These are phyloP conservation scores for Percina caprodes DNA, from an alignment of 2,113 vertebrate genomes.

Conservation along the genomic window DNA sequence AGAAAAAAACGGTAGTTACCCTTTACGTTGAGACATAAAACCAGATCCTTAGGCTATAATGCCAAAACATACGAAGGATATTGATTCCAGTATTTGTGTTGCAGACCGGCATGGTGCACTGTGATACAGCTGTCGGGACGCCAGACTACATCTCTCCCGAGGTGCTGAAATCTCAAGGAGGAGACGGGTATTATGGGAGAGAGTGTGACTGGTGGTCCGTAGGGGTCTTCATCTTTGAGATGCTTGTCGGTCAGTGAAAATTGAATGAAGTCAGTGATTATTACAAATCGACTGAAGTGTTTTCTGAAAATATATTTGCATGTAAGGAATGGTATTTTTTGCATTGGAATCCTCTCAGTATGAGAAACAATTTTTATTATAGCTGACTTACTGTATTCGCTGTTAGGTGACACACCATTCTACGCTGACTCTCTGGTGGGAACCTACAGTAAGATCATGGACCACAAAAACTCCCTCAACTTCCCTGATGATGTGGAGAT, in stretches of 20 bases:
- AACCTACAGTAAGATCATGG: constrained; percentile 99
- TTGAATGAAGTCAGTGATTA: not conserved
- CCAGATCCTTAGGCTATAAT: not conserved
- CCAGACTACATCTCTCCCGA: constrained; percentile 98
- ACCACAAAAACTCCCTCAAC: constrained; percentile 97
- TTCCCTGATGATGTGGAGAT: constrained; percentile 99
- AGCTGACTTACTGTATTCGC: not conserved
- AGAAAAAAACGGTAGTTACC: not conserved
- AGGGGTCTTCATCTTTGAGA: constrained; percentile 98
- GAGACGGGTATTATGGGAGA: constrained; percentile 96
- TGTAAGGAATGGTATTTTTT: not conserved
- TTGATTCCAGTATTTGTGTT: constrained; percentile 41
- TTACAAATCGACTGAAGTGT: not conserved
- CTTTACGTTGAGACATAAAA: not conserved
- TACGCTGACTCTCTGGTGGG: constrained; percentile 98
- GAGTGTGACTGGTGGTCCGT: constrained; percentile 99
- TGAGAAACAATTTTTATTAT: not conserved
- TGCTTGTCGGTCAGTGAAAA: constrained; percentile 94
- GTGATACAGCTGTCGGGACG: constrained; percentile 96
- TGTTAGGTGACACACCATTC: constrained; percentile 95
- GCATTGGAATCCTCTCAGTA: not conserved
- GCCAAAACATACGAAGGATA: not conserved
- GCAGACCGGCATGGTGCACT: constrained; percentile 98
- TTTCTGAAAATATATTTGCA: not conserved
- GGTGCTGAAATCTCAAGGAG: constrained; percentile 96